Base-by-base conservation (phyloP, 2,113 vertebrate genomes). In the Limanda limanda region DNA sequence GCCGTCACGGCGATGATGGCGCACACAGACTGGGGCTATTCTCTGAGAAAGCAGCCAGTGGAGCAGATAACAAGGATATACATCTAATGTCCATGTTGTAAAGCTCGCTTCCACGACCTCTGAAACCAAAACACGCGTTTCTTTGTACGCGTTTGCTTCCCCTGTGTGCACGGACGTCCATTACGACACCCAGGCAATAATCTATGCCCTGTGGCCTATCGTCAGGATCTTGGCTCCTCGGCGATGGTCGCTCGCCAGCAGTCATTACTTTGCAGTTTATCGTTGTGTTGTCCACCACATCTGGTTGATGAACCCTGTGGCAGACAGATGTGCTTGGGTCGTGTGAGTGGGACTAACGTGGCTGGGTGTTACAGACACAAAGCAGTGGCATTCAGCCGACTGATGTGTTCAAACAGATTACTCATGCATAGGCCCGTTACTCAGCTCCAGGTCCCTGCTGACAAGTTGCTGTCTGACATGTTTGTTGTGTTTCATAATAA, bases 1-100 rank as follows among this genome's bases (percentile, higher is more conserved):
- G 88, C 83, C 88, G 91, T 89, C 89, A 91, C 83, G 75, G 91
- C 79, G 89, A 90, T 91, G 92, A 91, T 92, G 92, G 90, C 92
- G 92, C 88, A 92, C 88, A 91, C 85, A 78, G 84, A 84, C 79
- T 68, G 85, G 70, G 76, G 78, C 79, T 83, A 71, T 90, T 88
- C 83, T 74, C 78, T 67, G 71, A 83, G 63, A 87, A 85, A 74
- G 71, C 69, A 82, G 58, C 79, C 76, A 86, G 0, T 58, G 71
- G 54, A 71, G 62, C 24, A 47, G 21, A 66, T 76, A 48, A 74
- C 67, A 67, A 71, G 60, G 73, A 23, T 25, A 25, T 0, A 70
- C 24, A 27, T 52, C 12, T 48, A 20, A 35, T 69, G 55, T 37
- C 37, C 7, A 23, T 23, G 70, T 31, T 31, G 5, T 1, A 45